phyloP scores from a whole-genome alignment of 2,888 invertebrate species.

The Augochlorella aurata region DNA sequence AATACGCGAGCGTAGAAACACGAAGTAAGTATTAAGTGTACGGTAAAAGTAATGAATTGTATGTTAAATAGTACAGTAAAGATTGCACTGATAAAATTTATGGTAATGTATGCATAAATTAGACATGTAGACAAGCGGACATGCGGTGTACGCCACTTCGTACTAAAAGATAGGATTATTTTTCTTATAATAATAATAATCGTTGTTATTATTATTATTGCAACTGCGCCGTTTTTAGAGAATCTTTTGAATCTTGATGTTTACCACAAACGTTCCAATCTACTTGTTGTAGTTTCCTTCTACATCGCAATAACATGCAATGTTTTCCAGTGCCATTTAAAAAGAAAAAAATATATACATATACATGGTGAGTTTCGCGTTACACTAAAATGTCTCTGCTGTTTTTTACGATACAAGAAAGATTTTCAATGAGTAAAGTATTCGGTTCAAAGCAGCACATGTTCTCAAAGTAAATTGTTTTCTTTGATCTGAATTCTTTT shows the following conservation, averaged over 20 bases:
- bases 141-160: slow-evolving; percentile 3
- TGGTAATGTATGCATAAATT: slow-evolving; percentile 23
- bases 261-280: slow-evolving; percentile 14
- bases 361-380: not conserved
- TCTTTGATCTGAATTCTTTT: too few relatives aligned
- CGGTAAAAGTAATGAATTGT: slow-evolving; percentile 14
- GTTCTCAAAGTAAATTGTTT: too few relatives aligned
- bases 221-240: slow-evolving; percentile 4
- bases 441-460: too few relatives aligned
- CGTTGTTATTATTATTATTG: slow-evolving; percentile 17
- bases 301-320: slow-evolving; percentile 34
- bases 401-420: not conserved
- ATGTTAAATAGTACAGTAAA: slow-evolving; percentile 31
- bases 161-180: slow-evolving; percentile 21
- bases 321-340: slow-evolving; percentile 47
- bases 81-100: slow-evolving; percentile 28
- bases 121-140: slow-evolving; percentile 12
- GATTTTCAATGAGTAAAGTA: too few relatives aligned
- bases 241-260: slow-evolving; percentile 5
- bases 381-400: not conserved
- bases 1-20: slow-evolving; percentile 5
- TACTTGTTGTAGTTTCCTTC: slow-evolving; percentile 18
- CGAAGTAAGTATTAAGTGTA: slow-evolving; percentile 20
- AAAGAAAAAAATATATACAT: slow-evolving; percentile 10
- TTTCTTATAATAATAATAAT: slow-evolving; percentile 26